A percentile compares a stretch with the other conserved stretches of the same genome.
Evolutionary conservation across 2,797 vertebrate genomes (phyloP).

Genomic region (Todus mexicanus): DNA sequence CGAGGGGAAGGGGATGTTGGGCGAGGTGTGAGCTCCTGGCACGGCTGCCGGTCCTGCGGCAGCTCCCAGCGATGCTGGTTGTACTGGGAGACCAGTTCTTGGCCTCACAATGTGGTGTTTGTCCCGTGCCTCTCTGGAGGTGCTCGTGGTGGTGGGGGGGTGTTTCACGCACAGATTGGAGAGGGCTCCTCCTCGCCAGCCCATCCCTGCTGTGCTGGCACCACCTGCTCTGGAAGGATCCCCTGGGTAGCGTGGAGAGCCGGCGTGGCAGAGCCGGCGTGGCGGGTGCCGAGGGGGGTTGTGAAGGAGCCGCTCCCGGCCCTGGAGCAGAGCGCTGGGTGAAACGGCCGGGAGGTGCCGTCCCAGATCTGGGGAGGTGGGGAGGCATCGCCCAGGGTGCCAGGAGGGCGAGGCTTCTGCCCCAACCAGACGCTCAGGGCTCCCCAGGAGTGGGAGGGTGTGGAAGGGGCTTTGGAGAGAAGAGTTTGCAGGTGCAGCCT

Average conservation of each 20-base stretch:
- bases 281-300: fast-evolving
- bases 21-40: neutral
- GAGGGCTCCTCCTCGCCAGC: neutral
- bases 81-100: neutral
- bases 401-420: fast-evolving
- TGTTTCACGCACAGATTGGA: neutral
- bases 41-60: neutral
- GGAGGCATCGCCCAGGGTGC: neutral
- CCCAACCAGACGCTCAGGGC: fast-evolving
- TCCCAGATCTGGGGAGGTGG: fast-evolving
- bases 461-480: neutral
- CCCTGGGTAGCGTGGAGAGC: too few species aligned
- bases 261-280: neutral
- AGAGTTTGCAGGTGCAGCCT: neutral
- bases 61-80: neutral
- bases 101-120: fast-evolving
- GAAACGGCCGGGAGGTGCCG: fast-evolving
- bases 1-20: neutral
- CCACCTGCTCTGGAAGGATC: neutral
- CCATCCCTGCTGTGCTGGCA: fast-evolving
- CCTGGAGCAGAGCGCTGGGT: neutral
- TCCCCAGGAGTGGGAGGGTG: fast-evolving
- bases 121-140: neutral
- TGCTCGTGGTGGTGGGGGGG: fast-evolving
- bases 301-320: neutral